Evolutionary conservation across 2,113 vertebrate species (phyloP).

Genomic region (Jaculus jaculus): DNA sequence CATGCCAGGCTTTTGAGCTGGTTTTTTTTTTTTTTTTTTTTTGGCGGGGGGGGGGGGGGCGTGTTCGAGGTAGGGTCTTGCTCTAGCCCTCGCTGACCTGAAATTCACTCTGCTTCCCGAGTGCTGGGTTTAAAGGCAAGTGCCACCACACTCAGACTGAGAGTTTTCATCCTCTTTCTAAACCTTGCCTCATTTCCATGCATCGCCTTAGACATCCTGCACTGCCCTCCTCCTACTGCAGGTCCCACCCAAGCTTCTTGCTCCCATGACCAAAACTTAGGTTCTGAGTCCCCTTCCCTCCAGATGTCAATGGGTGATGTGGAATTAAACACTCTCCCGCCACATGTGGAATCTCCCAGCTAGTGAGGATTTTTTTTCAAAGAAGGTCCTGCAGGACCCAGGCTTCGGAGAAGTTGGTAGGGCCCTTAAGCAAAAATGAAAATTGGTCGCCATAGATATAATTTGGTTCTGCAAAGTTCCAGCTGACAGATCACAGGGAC

Average conservation of each 20-base stretch:
- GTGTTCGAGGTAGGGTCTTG: too few species aligned
- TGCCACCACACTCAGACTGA: too few species aligned
- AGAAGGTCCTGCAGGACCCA: not conserved
- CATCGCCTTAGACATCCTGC: not conserved
- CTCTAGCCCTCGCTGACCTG: too few species aligned
- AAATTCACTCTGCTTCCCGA: too few species aligned
- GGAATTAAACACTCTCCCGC: not conserved
- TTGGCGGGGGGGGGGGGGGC: too few species aligned
- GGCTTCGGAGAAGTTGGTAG: not conserved
- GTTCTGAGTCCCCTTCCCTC: not conserved
- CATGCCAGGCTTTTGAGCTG: too few species aligned
- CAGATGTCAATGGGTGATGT: not conserved
- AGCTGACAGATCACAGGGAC: not conserved
- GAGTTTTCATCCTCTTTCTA: not conserved
- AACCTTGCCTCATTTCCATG: not conserved
- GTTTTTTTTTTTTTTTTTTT: too few species aligned
- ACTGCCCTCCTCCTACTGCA: not conserved
- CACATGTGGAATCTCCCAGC: not conserved
- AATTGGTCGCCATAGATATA: not conserved
- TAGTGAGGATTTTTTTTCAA: not conserved
- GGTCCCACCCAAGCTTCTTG: not conserved
- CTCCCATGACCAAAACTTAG: not conserved
- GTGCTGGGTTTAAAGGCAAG: too few species aligned
- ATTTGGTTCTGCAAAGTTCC: not conserved
- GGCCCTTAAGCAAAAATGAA: not conserved